phyloP scores from a whole-genome alignment of 1,140 invertebrate genomes.

The Asobara japonica region DNA sequence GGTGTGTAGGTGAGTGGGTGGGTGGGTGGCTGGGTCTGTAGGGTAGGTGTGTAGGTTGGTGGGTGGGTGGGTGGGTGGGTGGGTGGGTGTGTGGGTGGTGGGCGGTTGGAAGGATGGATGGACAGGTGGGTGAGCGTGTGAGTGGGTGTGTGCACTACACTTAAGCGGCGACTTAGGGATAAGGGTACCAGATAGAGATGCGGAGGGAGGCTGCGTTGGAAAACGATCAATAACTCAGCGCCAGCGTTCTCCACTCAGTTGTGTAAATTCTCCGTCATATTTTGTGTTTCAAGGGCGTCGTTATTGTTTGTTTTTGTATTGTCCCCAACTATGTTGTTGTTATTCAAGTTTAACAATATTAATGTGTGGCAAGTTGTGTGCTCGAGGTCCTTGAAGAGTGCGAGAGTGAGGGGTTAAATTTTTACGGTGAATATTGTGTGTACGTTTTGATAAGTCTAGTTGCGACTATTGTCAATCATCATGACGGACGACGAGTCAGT shows the following conservation, averaged over 20 bases:
- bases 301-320: neutral
- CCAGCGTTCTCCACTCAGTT: neutral
- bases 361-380: neutral
- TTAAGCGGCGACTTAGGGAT: no score
- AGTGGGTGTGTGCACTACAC: no score
- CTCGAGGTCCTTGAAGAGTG: neutral
- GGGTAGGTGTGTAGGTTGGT: no score
- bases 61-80: no score
- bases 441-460: neutral
- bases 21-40: no score
- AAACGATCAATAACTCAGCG: neutral
- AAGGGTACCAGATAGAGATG: no score
- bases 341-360: neutral
- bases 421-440: neutral
- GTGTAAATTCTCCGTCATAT: neutral
- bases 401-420: neutral
- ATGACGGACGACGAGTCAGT: slow-evolving; percentile 30
- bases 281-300: neutral
- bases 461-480: neutral
- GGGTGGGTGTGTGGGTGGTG: no score
- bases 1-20: no score
- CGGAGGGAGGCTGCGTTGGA: neutral
- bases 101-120: no score
- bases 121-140: no score
- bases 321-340: neutral